Percentiles rank a stretch among this genome's conserved stretches.
These are phyloP conservation scores for Cryptotis parvus DNA, from an alignment of 2,113 vertebrate species.

Conservation along the genomic window DNA sequence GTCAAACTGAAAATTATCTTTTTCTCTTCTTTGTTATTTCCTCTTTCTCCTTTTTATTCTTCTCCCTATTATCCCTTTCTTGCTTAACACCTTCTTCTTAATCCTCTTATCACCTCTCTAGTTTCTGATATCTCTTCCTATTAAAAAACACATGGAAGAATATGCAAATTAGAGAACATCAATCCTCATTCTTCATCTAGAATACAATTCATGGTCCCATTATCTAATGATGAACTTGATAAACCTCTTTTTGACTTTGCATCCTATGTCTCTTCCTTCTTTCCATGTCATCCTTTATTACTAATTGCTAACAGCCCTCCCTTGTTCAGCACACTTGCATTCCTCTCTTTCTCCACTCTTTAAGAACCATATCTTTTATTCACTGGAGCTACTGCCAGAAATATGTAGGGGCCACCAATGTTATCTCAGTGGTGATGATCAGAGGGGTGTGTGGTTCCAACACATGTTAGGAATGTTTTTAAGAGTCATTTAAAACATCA, in stretches of 20 bases:
- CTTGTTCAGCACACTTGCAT: not conserved
- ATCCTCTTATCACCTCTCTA: not conserved
- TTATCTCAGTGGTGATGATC: too few species aligned
- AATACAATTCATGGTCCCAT: not conserved
- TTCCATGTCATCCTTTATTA: fast-evolving
- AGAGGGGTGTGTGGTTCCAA: too few species aligned
- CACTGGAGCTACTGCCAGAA: too few species aligned
- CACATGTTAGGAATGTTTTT: not conserved
- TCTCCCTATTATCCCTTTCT: not conserved
- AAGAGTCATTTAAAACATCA: not conserved
- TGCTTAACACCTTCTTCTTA: not conserved
- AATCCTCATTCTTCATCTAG: not conserved
- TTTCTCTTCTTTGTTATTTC: not conserved
- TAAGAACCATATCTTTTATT: not conserved
- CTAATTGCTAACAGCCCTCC: fast-evolving
- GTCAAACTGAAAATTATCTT: not conserved
- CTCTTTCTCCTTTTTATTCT: not conserved
- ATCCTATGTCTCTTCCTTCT: not conserved
- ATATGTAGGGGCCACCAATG: too few species aligned
- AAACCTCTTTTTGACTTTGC: not conserved
- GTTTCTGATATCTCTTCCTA: not conserved
- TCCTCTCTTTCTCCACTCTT: not conserved
- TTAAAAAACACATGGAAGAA: not conserved
- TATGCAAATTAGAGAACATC: not conserved
- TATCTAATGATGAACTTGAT: not conserved